Evolutionary conservation across 1,140 invertebrate species (phyloP), one percentile per base, ranked within the genome.

Genomic region (Nomia melanderi): DNA sequence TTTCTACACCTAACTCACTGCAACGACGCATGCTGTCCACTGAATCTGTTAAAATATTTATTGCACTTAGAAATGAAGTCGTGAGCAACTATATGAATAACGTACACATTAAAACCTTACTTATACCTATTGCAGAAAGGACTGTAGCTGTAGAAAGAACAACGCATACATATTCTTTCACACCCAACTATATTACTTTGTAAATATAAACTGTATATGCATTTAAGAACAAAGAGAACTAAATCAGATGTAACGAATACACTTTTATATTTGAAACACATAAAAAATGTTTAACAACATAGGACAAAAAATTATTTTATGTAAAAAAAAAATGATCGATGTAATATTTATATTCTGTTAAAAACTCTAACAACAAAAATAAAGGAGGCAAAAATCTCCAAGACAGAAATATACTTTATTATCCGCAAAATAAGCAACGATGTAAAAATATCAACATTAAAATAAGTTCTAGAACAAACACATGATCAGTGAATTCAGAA

Each of bases 1-100:
- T 94, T 89, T 96, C 95, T 83, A 95, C 89, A 47, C 95, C 95
- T 83, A 96, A 84, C 81, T 97, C 96, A 88, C 94, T 94, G 83
- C 94, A 94, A 86, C 94, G 93, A 86, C 94, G 93, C 81, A 96
- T 92, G 77, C 94, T 94, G 86, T 97, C 96, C 87, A 95, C 93
- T 79, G 96, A 96, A 91, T 96, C 96, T 96, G 71, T 62, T 47
- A 41, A 67, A 71, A 39, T 69, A 78, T 77, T 59, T 20, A 56
- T 72, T n/a, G 63, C 1, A 47, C 1, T 25, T 66, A 57, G 0
- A 29, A 66, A 29, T 5, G 1, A 20, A 36, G 33, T 41, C 6
- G 23, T 27, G 53, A 53, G 2, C 9, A 23, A 44, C 27, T 64
- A 17, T 62, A 50, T 23, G 17, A 50, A 50, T 50, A 50, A 50